Evolutionary conservation across 1,140 invertebrate genomes (phyloP).

Genomic region (Saccostrea glomerata): DNA sequence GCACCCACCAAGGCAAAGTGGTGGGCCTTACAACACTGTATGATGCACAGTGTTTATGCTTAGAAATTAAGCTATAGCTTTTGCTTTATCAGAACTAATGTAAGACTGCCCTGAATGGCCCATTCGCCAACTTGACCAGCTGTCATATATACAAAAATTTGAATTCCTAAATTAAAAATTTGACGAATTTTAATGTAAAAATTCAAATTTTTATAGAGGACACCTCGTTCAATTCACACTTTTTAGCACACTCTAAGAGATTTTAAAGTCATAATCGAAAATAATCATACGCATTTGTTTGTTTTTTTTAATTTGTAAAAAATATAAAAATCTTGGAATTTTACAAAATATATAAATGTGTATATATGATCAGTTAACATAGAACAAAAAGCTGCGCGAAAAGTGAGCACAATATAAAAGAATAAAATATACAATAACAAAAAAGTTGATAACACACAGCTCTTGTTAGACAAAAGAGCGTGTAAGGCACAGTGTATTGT

Average conservation of each 20-base stretch:
- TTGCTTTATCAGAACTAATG: no score
- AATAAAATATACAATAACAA: background rate
- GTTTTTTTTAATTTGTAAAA: conserved; percentile 12
- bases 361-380: background rate
- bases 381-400: background rate
- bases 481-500: background rate
- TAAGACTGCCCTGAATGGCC: no score
- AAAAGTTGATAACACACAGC: background rate
- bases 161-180: no score
- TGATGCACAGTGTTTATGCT: no score
- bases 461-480: background rate
- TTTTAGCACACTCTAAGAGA: background rate
- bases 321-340: conserved; percentile 6
- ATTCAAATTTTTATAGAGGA: no score
- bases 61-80: no score
- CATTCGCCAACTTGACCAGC: no score
- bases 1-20: no score
- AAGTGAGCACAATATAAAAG: background rate
- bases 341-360: conserved; percentile 7
- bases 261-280: background rate
- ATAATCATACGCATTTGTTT: background rate
- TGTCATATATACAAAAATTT: no score
- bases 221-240: no score
- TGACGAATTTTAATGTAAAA: no score
- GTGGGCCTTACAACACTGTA: no score